Evolutionary conservation across 2,888 invertebrate species (phyloP).

Genomic region (Halictus ligatus): DNA sequence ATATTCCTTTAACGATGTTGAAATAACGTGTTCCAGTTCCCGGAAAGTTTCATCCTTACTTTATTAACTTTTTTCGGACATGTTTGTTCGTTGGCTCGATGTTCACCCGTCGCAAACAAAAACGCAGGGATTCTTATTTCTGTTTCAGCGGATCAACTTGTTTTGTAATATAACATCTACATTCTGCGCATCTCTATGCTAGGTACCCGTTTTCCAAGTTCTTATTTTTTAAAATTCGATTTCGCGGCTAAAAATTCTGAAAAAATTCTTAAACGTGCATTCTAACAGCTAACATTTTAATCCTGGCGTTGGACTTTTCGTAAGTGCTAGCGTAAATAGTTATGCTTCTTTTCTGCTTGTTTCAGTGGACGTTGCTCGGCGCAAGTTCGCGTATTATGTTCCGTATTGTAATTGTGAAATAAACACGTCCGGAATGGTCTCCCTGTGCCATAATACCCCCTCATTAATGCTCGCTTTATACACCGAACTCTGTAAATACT

Average conservation of each 20-base stretch:
- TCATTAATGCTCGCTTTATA: background rate
- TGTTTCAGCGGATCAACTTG: background rate
- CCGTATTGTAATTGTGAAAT: background rate
- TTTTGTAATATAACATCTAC: background rate
- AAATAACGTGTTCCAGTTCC: background rate
- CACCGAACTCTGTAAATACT: conserved; percentile 7
- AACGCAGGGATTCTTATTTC: background rate
- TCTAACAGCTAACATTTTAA: too few relatives aligned
- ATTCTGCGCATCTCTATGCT: background rate
- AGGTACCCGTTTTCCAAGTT: background rate
- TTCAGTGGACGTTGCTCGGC: background rate
- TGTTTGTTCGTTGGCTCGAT: background rate
- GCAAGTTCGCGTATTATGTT: background rate
- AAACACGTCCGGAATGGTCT: background rate
- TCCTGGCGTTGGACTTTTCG: background rate
- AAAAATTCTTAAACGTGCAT: too few relatives aligned
- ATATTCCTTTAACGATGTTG: background rate
- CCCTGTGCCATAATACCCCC: background rate
- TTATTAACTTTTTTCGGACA: background rate
- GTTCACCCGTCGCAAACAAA: background rate
- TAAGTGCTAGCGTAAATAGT: background rate
- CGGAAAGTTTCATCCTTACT: background rate
- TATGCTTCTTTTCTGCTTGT: background rate
- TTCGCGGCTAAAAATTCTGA: too few relatives aligned
- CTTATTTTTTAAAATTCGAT: too few relatives aligned